Conservation (phyloP, 2,797 vertebrate genomes). For the Sciurus carolinensis region DNA sequence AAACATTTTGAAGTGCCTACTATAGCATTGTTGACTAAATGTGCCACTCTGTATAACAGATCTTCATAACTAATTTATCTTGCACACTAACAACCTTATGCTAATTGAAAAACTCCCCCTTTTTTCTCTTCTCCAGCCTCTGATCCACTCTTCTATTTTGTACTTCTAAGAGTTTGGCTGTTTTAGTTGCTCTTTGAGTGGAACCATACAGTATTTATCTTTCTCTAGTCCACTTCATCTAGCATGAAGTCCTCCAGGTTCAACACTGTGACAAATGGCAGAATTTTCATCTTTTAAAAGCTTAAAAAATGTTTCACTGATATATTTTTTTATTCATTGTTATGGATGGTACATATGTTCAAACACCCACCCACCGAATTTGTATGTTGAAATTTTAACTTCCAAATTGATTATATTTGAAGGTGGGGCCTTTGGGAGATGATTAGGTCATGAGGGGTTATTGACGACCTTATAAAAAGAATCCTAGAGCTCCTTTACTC, state of each 20-base stretch:
- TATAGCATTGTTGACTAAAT: neutral
- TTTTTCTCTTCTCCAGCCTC: neutral
- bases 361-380: too few relatives aligned
- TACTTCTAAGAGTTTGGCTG: neutral
- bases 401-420: neutral
- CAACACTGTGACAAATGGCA: neutral
- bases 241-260: neutral
- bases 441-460: neutral
- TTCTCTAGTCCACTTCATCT: neutral
- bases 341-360: neutral
- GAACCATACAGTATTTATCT: neutral
- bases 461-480: neutral
- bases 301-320: neutral
- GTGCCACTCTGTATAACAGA: too few relatives aligned
- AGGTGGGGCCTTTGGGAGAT: neutral
- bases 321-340: neutral
- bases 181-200: neutral
- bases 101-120: neutral
- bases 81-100: neutral
- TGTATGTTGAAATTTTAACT: neutral
- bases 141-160: neutral
- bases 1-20: neutral
- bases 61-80: neutral
- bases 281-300: neutral
- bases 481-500: neutral